Evolutionary conservation across 1,140 invertebrate genomes (phyloP).

Genomic region (Galleria mellonella): DNA sequence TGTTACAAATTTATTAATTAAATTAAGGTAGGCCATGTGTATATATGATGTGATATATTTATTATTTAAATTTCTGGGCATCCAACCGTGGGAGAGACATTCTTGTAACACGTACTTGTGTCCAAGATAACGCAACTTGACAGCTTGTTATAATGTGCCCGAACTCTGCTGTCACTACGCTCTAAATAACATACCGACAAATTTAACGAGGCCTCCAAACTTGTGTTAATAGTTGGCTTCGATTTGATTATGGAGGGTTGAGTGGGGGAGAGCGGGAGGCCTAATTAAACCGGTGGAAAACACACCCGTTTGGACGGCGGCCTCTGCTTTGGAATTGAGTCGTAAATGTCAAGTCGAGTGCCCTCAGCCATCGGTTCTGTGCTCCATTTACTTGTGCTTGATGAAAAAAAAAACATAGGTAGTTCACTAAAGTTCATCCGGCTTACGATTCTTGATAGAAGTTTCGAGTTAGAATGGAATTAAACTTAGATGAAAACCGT

Average conservation of each 20-base stretch:
- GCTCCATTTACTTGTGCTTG: slow-evolving; percentile 52
- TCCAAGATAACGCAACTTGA: slow-evolving; percentile 48
- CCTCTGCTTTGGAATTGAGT: slow-evolving; percentile 64
- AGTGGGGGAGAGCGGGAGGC: slow-evolving; percentile 24
- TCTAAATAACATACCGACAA: slow-evolving; percentile 37
- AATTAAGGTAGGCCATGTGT: too few species aligned
- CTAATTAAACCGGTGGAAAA: slow-evolving; percentile 48
- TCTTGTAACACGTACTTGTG: slow-evolving; percentile 44
- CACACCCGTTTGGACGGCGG: slow-evolving; percentile 40
- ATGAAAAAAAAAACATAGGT: slow-evolving; percentile 41
- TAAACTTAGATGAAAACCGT: slow-evolving; percentile 37
- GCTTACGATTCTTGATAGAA: slow-evolving; percentile 38
- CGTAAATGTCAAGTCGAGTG: slow-evolving; percentile 65
- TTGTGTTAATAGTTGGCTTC: slow-evolving; percentile 8
- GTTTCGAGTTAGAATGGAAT: slow-evolving; percentile 27
- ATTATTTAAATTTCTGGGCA: too few species aligned
- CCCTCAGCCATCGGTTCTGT: slow-evolving; percentile 46
- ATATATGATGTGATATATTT: too few species aligned
- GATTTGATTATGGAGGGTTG: slow-evolving; percentile 3
- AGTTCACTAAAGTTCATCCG: slow-evolving; percentile 27
- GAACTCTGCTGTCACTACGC: slow-evolving; percentile 56
- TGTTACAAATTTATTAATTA: too few species aligned
- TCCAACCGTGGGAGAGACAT: slow-evolving; percentile 41
- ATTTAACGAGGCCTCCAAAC: slow-evolving; percentile 23
- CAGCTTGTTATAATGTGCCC: slow-evolving; percentile 43